Evolutionary conservation across 2,797 vertebrate species (phyloP).

Genomic region (Chelidonichthys spinosus): DNA sequence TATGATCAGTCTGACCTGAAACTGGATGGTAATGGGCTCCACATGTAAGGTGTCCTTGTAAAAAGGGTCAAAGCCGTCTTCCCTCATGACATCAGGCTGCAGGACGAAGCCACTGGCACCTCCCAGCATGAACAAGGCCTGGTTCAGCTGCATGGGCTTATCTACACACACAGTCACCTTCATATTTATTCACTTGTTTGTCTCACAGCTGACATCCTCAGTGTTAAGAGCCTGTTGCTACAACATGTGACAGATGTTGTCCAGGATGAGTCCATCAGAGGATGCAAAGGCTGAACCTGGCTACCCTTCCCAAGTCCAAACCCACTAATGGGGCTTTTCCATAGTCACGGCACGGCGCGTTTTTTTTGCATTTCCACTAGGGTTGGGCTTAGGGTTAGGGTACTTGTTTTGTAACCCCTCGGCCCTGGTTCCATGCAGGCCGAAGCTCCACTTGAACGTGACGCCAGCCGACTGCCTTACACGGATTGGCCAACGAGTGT

Average conservation of each 20-base stretch:
- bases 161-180: slow-evolving; percentile 79
- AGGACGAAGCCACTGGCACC: slow-evolving; percentile 93
- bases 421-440: too few relatives aligned
- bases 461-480: too few relatives aligned
- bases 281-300: background rate
- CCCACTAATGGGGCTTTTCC: too few relatives aligned
- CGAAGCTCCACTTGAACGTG: too few relatives aligned
- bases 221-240: background rate
- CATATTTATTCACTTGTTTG: background rate
- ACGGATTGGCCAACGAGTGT: too few relatives aligned
- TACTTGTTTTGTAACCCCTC: too few relatives aligned
- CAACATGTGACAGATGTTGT: background rate
- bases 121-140: slow-evolving; percentile 93
- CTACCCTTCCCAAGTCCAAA: too few relatives aligned
- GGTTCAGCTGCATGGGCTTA: slow-evolving; percentile 99
- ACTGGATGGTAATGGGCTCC: slow-evolving; percentile 89
- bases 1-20: slow-evolving; percentile 85
- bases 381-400: too few relatives aligned
- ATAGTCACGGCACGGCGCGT: too few relatives aligned
- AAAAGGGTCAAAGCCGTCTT: slow-evolving; percentile 94
- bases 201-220: background rate
- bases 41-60: slow-evolving; percentile 90
- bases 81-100: slow-evolving; percentile 92
- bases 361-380: too few relatives aligned
- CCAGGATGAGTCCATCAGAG: background rate